These are phyloP conservation scores for Ictidomys tridecemlineatus DNA, from an alignment of 2,113 vertebrate species.

Conservation along the genomic window DNA sequence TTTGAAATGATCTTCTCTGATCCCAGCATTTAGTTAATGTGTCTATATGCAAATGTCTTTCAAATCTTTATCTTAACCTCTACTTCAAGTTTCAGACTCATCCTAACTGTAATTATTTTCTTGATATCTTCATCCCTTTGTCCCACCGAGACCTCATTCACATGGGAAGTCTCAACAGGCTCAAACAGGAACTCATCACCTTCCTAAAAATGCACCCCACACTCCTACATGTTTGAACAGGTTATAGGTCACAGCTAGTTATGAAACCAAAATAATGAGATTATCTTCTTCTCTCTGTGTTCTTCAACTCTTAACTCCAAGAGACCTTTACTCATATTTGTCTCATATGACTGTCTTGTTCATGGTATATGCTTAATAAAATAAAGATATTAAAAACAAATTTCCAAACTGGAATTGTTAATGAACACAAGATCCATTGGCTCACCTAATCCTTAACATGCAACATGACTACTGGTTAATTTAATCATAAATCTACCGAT, in stretches of 20 bases:
- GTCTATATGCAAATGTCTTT: not conserved
- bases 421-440: not conserved
- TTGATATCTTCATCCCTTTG: not conserved
- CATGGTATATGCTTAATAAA: not conserved
- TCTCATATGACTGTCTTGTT: not conserved
- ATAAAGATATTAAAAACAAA: not conserved
- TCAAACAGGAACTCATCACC: not conserved
- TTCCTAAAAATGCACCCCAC: not conserved
- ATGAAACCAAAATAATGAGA: not conserved
- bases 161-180: not conserved
- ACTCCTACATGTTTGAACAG: not conserved
- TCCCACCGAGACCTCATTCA: not conserved
- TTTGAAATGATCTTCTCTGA: not conserved
- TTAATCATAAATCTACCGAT: not conserved
- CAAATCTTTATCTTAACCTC: not conserved
- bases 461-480: not conserved
- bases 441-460: not conserved
- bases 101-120: not conserved
- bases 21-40: not conserved
- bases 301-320: not conserved
- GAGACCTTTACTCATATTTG: not conserved
- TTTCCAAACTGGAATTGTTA: not conserved
- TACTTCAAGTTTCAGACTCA: not conserved
- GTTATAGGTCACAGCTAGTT: not conserved
- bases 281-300: not conserved